phyloP scores from a whole-genome alignment of 2,113 vertebrate species.

The Tachycineta bicolor region DNA sequence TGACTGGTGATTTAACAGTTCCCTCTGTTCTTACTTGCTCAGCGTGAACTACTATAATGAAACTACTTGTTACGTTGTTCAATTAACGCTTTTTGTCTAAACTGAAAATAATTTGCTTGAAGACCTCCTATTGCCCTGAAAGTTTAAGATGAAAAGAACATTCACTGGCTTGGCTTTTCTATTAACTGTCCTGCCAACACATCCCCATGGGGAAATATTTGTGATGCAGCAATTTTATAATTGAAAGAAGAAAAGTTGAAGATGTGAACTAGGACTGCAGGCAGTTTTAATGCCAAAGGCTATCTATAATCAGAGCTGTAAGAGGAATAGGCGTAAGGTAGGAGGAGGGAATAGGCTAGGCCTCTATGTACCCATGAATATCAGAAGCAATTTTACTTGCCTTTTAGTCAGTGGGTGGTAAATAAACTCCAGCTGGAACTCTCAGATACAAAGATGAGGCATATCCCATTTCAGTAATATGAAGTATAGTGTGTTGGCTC shows the following conservation, averaged over 20 bases:
- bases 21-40: neutral
- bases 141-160: neutral
- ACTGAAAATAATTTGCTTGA: neutral
- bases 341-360: neutral
- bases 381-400: neutral
- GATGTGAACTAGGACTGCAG: neutral
- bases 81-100: neutral
- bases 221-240: neutral
- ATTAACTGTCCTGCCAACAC: neutral
- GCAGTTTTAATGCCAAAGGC: neutral
- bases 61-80: neutral
- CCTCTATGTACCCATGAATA: neutral
- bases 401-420: neutral
- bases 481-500: neutral
- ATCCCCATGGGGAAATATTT: accelerated
- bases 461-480: neutral
- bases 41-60: neutral
- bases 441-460: neutral
- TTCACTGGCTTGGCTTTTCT: neutral
- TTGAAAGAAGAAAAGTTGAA: neutral
- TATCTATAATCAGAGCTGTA: neutral
- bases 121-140: neutral
- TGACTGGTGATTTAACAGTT: neutral
- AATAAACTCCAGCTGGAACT: neutral
- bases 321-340: neutral